Evolutionary conservation across 2,888 invertebrate species (phyloP).

Genomic region (Melikaiella ostensackeni): DNA sequence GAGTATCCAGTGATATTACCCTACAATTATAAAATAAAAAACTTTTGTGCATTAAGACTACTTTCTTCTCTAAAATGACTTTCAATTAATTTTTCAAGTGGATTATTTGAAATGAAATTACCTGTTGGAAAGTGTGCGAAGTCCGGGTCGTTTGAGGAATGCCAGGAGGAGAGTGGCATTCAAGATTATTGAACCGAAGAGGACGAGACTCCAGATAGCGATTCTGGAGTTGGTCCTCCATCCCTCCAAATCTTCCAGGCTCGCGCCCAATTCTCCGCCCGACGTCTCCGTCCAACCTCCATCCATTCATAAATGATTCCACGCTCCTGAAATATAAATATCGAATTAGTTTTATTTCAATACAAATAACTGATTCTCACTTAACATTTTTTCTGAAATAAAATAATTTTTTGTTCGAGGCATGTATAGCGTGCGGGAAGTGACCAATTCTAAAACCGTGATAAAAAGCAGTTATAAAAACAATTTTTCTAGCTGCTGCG

Average conservation of each 20-base stretch:
- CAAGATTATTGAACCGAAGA: slow-evolving; percentile 84
- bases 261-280: slow-evolving; percentile 70
- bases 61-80: too few relatives aligned
- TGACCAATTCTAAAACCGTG: too few relatives aligned
- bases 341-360: background rate
- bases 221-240: slow-evolving; percentile 71
- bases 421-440: too few relatives aligned
- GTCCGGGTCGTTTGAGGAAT: slow-evolving; percentile 85
- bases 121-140: slow-evolving; percentile 89
- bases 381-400: background rate
- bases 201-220: slow-evolving; percentile 75
- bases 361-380: background rate
- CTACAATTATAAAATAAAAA: too few relatives aligned
- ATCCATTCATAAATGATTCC: slow-evolving; percentile 76
- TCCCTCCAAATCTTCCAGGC: slow-evolving; percentile 71
- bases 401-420: too few relatives aligned
- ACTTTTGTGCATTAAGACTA: too few relatives aligned
- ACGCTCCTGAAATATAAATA: slow-evolving; percentile 61
- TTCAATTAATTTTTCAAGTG: slow-evolving; percentile 17
- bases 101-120: slow-evolving; percentile 72
- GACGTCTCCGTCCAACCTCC: slow-evolving; percentile 74
- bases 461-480: too few relatives aligned
- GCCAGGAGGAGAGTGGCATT: slow-evolving; percentile 86
- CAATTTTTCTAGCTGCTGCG: too few relatives aligned
- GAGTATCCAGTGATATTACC: too few relatives aligned